phyloP scores from a whole-genome alignment of 2,888 invertebrate genomes.

The Apodemia hepburni region DNA sequence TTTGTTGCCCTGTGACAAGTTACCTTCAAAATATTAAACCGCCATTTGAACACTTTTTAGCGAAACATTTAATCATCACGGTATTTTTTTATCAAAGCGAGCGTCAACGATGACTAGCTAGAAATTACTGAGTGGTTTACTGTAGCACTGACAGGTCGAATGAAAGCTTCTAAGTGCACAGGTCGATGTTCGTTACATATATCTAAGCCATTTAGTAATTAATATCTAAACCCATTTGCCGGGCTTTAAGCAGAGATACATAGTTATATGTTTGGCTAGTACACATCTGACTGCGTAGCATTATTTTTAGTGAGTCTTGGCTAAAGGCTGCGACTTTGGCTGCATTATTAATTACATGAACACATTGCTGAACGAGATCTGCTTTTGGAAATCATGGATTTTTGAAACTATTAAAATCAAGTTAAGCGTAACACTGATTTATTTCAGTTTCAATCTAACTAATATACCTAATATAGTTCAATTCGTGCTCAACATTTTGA shows the following conservation, averaged over 20 bases:
- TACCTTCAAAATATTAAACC: constrained; percentile 64
- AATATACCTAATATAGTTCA: too few species aligned
- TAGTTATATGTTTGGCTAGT: neutral
- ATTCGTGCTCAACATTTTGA: too few species aligned
- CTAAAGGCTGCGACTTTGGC: too few species aligned
- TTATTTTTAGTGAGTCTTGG: too few species aligned
- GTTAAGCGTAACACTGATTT: too few species aligned
- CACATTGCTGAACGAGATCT: neutral
- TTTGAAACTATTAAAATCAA: too few species aligned
- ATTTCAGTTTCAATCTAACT: too few species aligned
- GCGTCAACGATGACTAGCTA: constrained; percentile 53
- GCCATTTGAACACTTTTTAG: constrained; percentile 43
- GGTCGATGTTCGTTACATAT: constrained; percentile 41
- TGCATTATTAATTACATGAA: too few species aligned
- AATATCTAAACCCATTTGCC: neutral
- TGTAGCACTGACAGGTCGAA: constrained; percentile 50
- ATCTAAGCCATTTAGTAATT: constrained; percentile 15
- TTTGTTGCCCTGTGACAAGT: constrained; percentile 63
- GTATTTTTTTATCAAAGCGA: constrained; percentile 45
- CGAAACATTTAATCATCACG: constrained; percentile 40
- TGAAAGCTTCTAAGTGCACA: constrained; percentile 62
- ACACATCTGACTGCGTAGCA: neutral
- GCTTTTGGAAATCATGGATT: neutral
- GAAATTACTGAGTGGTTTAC: constrained; percentile 53
- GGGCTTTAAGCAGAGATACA: neutral